A percentile compares a stretch with the other conserved stretches of the same genome.
phyloP scores from a whole-genome alignment of 2,888 invertebrate species.

The Cryptus viduatorius region DNA sequence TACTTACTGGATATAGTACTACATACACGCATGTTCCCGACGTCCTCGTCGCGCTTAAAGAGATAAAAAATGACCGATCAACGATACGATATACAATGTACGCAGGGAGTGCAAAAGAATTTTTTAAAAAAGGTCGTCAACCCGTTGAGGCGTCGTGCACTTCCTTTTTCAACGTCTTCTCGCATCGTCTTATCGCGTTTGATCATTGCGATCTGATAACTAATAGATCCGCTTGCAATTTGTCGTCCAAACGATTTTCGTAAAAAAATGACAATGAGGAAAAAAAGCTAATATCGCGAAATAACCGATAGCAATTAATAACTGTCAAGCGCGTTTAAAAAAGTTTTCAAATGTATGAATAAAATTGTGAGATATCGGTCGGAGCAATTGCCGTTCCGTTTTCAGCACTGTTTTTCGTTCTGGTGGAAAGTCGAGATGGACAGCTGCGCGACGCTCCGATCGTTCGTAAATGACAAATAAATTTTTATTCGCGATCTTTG shows the following conservation, averaged over 20 bases:
- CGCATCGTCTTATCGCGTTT: not conserved
- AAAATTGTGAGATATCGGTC: too few relatives aligned
- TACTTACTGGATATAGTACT: constrained; percentile 19
- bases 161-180: constrained; percentile 2
- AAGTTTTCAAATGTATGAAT: too few relatives aligned
- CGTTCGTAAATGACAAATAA: too few relatives aligned
- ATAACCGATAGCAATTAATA: not conserved
- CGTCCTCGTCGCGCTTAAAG: constrained; percentile 1
- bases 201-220: not conserved
- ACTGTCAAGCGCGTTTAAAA: constrained; percentile 24
- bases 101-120: constrained; percentile 1
- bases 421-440: too few relatives aligned
- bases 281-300: constrained; percentile 20
- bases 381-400: too few relatives aligned
- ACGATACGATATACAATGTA: not conserved
- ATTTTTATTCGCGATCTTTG: too few relatives aligned
- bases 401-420: too few relatives aligned
- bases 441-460: too few relatives aligned
- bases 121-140: not conserved
- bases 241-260: not conserved
- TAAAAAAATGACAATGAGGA: not conserved
- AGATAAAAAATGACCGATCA: not conserved
- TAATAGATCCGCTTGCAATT: too few relatives aligned
- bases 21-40: not conserved
- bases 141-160: not conserved